Percentiles rank a stretch among this genome's conserved stretches.
Evolutionary conservation across 64 coral and sea anemone genomes (phyloP).

Genomic region (Astreopora myriophthalma): DNA sequence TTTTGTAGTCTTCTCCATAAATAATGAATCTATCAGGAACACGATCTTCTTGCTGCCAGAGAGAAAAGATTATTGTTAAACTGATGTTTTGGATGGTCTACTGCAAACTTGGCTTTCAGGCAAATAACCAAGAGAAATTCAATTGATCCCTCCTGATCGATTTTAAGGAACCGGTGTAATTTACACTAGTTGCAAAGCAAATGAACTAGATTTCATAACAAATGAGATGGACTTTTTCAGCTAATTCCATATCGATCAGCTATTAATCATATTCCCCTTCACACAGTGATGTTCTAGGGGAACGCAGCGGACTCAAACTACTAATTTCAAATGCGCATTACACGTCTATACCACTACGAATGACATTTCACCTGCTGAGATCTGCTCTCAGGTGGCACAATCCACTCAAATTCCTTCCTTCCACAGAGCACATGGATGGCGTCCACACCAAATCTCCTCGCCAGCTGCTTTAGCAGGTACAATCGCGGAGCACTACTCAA

Average conservation of each 20-base stretch:
- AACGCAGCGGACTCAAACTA: too few relatives aligned
- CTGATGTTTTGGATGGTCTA: not conserved
- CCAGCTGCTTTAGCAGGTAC: conserved; percentile 52
- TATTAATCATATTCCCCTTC: not conserved
- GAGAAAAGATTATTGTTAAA: not conserved
- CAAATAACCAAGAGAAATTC: not conserved
- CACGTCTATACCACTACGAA: too few relatives aligned
- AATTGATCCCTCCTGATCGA: too few relatives aligned
- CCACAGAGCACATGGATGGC: conserved; percentile 11
- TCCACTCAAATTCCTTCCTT: conserved; percentile 1
- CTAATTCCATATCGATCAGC: too few relatives aligned
- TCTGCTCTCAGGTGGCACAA: conserved; percentile 42
- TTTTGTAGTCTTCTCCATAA: conserved; percentile 47
- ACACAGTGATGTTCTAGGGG: not conserved
- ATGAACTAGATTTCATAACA: too few relatives aligned
- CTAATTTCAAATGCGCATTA: too few relatives aligned
- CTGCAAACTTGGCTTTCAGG: not conserved
- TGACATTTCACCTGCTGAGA: conserved; percentile 34
- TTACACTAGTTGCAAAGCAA: too few relatives aligned
- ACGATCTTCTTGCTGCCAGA: conserved; percentile 7
- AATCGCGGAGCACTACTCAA: conserved; percentile 1
- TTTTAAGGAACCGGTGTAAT: too few relatives aligned
- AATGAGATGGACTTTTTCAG: too few relatives aligned
- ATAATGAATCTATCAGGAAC: conserved; percentile 60
- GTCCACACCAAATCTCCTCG: conserved; percentile 43